phyloP scores from a whole-genome alignment of 2,888 invertebrate species.

The Hartigia nigra region DNA sequence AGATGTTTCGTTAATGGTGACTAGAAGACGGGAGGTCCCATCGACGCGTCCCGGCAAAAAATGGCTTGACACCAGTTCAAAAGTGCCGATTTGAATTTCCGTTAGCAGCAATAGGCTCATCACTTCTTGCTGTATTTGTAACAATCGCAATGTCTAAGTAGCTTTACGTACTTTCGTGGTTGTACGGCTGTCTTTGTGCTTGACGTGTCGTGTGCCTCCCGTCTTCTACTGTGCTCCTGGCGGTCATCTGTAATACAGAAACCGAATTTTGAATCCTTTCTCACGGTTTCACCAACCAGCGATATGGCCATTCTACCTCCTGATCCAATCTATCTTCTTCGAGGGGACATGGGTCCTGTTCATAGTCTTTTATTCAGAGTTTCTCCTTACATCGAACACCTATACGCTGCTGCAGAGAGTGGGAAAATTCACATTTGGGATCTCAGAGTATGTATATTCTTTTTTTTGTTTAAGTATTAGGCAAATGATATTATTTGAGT shows the following conservation, averaged over 20 bases:
- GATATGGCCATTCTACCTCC: conserved; percentile 80
- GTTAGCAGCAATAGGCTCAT: conserved; percentile 9
- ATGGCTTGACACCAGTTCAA: conserved; percentile 20
- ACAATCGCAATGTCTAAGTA: conserved; percentile 11
- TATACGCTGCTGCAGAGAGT: conserved; percentile 80
- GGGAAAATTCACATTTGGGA: conserved; percentile 84
- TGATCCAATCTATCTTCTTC: conserved; percentile 80
- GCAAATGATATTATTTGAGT: neutral
- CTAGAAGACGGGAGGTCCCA: conserved; percentile 25
- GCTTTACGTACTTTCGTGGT: neutral
- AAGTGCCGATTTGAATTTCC: conserved; percentile 18
- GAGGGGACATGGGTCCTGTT: conserved; percentile 78
- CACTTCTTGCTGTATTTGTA: conserved; percentile 1
- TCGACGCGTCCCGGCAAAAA: conserved; percentile 20
- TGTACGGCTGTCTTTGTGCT: neutral
- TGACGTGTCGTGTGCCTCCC: conserved; percentile 24
- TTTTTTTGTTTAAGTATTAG: neutral
- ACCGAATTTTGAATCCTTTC: neutral
- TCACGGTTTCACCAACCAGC: neutral
- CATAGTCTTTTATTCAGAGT: conserved; percentile 76
- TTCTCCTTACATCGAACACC: conserved; percentile 64
- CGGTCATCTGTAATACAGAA: neutral
- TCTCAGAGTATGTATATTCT: conserved; percentile 72
- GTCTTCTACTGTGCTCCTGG: conserved; percentile 15
- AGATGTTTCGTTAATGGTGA: conserved; percentile 6